Evolutionary conservation across 2,888 invertebrate species (phyloP).

Genomic region (Rhagophthalmus giganteus): DNA sequence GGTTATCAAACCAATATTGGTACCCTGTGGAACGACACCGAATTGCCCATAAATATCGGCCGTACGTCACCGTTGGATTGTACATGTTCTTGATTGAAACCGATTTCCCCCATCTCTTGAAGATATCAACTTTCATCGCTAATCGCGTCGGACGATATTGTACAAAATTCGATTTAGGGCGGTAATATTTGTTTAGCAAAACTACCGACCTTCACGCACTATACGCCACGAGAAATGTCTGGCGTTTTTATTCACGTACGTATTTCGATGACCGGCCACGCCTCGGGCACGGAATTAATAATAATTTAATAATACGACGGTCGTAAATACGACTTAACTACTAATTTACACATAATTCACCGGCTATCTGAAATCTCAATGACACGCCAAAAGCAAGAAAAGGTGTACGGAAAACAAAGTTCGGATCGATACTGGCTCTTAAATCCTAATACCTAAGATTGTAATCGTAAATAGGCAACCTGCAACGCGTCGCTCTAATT

Average conservation of each 20-base stretch:
- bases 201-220: neutral
- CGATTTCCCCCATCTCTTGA: conserved; percentile 34
- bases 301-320: no score
- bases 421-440: no score
- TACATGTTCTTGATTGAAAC: conserved; percentile 48
- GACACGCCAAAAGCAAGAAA: no score
- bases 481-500: no score
- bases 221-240: neutral
- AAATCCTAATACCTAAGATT: no score
- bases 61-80: conserved; percentile 53
- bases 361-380: no score
- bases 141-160: conserved; percentile 16
- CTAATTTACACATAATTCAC: no score
- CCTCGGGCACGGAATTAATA: no score
- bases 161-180: conserved; percentile 15
- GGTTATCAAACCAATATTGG: conserved; percentile 58
- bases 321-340: no score
- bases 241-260: neutral
- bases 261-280: no score
- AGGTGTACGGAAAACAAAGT: no score
- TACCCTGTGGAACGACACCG: conserved; percentile 54
- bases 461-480: no score
- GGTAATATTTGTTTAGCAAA: neutral
- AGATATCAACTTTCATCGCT: conserved; percentile 26
- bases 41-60: conserved; percentile 57